Percentiles rank a stretch among this genome's conserved stretches.
Conservation (phyloP, 2,113 vertebrate genomes). For the Ailuropoda melanoleuca region DNA sequence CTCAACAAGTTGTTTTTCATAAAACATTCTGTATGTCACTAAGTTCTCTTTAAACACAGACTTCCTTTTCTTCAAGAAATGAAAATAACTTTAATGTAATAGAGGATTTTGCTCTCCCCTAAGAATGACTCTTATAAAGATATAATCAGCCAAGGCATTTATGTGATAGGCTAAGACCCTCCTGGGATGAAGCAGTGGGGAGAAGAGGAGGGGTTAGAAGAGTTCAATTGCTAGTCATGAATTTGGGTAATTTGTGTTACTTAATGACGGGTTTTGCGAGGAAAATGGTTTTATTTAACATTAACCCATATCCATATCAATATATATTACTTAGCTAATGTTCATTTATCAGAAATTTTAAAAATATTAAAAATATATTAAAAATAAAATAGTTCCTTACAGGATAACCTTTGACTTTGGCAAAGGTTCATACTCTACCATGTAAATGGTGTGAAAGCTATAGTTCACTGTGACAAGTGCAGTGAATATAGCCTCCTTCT, state of each 20-base stretch:
- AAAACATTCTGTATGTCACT: background rate
- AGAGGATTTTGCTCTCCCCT: background rate
- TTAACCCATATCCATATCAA: background rate
- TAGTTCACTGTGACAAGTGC: background rate
- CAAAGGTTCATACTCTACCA: background rate
- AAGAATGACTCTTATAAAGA: background rate
- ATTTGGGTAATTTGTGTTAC: background rate
- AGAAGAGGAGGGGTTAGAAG: background rate
- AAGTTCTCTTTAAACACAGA: background rate
- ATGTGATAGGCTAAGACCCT: background rate
- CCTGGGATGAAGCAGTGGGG: accelerated
- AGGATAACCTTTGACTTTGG: background rate
- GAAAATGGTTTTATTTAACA: background rate
- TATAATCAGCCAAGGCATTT: background rate
- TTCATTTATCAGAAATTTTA: background rate
- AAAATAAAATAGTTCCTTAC: background rate
- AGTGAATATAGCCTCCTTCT: background rate
- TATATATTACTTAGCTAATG: background rate
- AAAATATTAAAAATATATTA: background rate
- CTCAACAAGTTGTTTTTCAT: slow-evolving; percentile 25
- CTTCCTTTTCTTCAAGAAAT: background rate
- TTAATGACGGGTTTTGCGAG: background rate
- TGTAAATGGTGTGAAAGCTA: background rate
- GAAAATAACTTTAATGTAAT: background rate
- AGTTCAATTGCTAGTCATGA: no score